Base-by-base conservation (phyloP, 2,113 vertebrate genomes). In the Ivindomyrus marchei region DNA sequence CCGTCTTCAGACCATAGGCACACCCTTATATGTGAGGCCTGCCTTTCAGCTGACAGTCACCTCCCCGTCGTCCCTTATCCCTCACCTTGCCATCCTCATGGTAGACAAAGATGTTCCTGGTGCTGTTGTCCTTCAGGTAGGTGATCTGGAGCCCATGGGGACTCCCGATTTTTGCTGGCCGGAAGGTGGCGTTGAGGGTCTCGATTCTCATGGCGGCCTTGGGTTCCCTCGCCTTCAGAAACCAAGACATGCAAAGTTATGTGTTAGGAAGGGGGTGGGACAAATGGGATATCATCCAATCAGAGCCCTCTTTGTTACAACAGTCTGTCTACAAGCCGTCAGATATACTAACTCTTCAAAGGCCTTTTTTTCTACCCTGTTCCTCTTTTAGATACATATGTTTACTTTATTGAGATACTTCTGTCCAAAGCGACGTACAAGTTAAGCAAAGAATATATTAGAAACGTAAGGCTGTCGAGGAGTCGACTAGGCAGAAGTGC, bases 71-170 rank as follows among this genome's bases (percentile, higher is more conserved):
- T 2, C 31, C 70, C 17, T 15, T 3, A 7, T 6, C 36, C 15
- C 92, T 92, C 93, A 99, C 98, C 98, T 99, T 99, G 89, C 97
- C 97, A 15, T 99, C 98, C 91, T 99, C 97, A 0, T 99, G 98
- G 93, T 99, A 99, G 24, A 99, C 95, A 83, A 99, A 99, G 93
- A 99, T 97, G 89, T 99, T 99, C 85, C 98, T 96, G 4, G 98
- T 99, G 95, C 98, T 99, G 91, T 99, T 98, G 94, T 99, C 98
- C 93, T 97, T 98, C 94, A 99, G 89, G 94, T 98, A 98, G 3
- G 98, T 99, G 93, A 99, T 97, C 95, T 99, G 98, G 88, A 99
- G 95, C 0, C 98, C 98, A 0, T 98, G 96, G 0, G 97, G 95
- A 89, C 97, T 97, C 90, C 98, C 97, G 0, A 99, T 98, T 92